phyloP scores from a whole-genome alignment of 2,888 invertebrate genomes.

The Smittia aterrima region DNA sequence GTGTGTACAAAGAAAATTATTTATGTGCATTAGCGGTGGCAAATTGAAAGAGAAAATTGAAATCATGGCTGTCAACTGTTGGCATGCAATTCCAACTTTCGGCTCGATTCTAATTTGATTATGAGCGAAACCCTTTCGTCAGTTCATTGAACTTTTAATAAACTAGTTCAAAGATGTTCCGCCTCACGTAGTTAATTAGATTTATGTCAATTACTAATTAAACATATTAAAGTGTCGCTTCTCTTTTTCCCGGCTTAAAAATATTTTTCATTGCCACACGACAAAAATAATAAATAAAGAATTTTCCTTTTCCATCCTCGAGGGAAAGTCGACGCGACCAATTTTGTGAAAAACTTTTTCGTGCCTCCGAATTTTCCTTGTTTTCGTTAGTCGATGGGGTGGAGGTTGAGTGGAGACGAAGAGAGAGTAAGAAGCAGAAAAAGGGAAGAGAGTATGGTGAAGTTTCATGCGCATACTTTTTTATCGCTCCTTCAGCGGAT shows the following conservation, averaged over 20 bases:
- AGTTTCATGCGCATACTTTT: conserved; percentile 41
- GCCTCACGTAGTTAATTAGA: too few species aligned
- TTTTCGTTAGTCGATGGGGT: not conserved
- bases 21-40: not conserved
- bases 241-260: not conserved
- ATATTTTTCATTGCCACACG: not conserved
- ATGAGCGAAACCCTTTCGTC: not conserved
- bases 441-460: not conserved
- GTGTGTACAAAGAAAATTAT: conserved; percentile 5
- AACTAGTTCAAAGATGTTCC: too few species aligned
- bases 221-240: too few species aligned
- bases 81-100: not conserved
- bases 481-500: conserved; percentile 25
- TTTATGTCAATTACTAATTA: too few species aligned
- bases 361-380: not conserved
- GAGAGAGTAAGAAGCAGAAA: not conserved
- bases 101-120: conserved; percentile 36
- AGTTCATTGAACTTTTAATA: too few species aligned
- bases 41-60: conserved; percentile 10
- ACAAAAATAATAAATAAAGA: not conserved
- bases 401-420: not conserved
- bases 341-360: conserved; percentile 21
- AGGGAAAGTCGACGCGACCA: conserved; percentile 21
- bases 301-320: not conserved
- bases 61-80: not conserved